Evolutionary conservation across 2,888 invertebrate species (phyloP).

Genomic region (Ectemnius cavifrons): DNA sequence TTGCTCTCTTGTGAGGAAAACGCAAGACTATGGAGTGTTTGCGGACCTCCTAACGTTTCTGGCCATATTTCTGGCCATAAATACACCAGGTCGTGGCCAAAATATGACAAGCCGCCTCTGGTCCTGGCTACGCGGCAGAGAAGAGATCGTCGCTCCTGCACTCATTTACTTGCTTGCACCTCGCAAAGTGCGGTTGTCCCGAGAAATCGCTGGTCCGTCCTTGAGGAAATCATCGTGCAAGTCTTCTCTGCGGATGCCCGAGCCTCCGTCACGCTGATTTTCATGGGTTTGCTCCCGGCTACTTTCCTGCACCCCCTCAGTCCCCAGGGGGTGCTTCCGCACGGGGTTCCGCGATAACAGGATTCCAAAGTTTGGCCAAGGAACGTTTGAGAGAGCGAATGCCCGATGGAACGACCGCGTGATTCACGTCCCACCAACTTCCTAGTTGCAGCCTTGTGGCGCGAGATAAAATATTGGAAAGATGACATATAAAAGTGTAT

Average conservation of each 20-base stretch:
- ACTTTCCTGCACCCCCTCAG: not conserved
- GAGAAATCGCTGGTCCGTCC: conserved; percentile 57
- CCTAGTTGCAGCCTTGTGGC: not conserved
- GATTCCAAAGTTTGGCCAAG: not conserved
- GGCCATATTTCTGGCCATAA: conserved; percentile 75
- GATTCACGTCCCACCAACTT: conserved; percentile 12
- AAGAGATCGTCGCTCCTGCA: conserved; percentile 11
- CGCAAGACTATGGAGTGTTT: conserved; percentile 64
- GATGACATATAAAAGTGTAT: not conserved
- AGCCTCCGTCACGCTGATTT: conserved; percentile 60
- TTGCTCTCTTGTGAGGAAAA: conserved; percentile 37
- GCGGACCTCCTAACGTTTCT: conserved; percentile 74
- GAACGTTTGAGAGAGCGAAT: not conserved
- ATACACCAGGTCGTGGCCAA: conserved; percentile 74
- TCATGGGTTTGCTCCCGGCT: conserved; percentile 25
- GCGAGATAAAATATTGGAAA: conserved; percentile 6
- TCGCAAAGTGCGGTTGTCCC: conserved; percentile 40
- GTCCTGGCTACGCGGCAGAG: not conserved
- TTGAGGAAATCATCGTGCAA: conserved; percentile 59
- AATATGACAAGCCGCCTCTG: conserved; percentile 68
- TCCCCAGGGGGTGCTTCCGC: conserved; percentile 18
- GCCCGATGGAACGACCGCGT: conserved; percentile 5
- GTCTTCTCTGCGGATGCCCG: conserved; percentile 53
- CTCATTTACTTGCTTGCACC: conserved; percentile 9
- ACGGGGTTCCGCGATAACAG: conserved; percentile 20